Percentiles rank a stretch among this genome's conserved stretches.
Conservation (phyloP, 2,888 invertebrate genomes). For the Tipula helvola region DNA sequence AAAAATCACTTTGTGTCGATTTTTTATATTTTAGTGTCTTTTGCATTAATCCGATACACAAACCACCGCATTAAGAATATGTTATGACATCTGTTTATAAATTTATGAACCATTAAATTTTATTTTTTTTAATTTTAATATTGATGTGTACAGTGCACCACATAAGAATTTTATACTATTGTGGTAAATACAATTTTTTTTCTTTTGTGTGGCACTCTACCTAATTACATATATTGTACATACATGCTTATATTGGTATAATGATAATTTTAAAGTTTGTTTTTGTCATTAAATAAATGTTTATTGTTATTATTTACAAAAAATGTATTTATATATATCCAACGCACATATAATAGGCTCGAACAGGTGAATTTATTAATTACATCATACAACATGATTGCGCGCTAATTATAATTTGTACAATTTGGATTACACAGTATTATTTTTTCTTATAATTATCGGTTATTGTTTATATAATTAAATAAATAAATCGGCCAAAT, state of each 20-base stretch:
- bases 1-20: neutral
- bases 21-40: neutral
- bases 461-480: neutral
- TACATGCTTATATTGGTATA: neutral
- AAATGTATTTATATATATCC: neutral
- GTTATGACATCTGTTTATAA: constrained; percentile 4
- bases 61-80: neutral
- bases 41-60: constrained; percentile 4
- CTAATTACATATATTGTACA: neutral
- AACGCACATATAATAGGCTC: neutral
- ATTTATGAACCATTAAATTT: neutral
- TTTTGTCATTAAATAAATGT: neutral
- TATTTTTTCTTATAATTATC: neutral
- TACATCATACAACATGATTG: neutral
- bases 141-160: neutral
- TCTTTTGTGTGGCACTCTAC: too few species aligned
- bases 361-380: neutral
- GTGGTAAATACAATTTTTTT: too few species aligned
- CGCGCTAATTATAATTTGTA: neutral
- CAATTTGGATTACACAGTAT: neutral
- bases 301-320: neutral
- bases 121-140: neutral
- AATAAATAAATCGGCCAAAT: neutral
- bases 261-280: neutral
- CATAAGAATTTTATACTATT: neutral